Evolutionary conservation across 2,888 invertebrate genomes (phyloP).

Genomic region (Acronicta alni): DNA sequence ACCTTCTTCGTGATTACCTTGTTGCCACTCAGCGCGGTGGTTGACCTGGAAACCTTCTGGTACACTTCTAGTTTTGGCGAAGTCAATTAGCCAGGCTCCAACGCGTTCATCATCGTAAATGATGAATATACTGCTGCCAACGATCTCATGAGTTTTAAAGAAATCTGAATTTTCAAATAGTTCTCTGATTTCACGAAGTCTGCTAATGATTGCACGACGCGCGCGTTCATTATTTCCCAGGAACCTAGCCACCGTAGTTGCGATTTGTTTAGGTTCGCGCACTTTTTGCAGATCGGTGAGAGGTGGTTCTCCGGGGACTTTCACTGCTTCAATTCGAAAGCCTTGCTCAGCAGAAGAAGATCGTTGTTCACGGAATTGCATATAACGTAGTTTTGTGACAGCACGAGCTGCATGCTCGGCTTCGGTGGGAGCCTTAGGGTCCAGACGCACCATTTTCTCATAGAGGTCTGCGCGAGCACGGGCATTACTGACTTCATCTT

Average conservation of each 20-base stretch:
- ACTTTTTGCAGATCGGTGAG: constrained; percentile 97
- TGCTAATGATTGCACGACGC: constrained; percentile 91
- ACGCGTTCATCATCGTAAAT: constrained; percentile 96
- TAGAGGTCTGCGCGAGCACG: constrained; percentile 96
- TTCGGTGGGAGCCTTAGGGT: constrained; percentile 95
- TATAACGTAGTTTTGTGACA: constrained; percentile 98
- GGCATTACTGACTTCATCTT: constrained; percentile 97
- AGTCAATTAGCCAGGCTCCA: constrained; percentile 99
- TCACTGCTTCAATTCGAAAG: constrained; percentile 98
- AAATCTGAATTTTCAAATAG: constrained; percentile 95
- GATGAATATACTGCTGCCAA: constrained; percentile 97
- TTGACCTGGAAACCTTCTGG: constrained; percentile 92
- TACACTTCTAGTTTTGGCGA: constrained; percentile 96
- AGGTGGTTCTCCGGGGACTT: constrained; percentile 94
- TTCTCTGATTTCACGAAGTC: constrained; percentile 93
- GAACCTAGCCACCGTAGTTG: constrained; percentile 93
- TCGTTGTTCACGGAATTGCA: constrained; percentile 98
- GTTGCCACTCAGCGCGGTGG: constrained; percentile 95
- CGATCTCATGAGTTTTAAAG: constrained; percentile 96
- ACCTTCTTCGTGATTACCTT: constrained; percentile 99
- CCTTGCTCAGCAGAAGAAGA: constrained; percentile 98
- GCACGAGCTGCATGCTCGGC: constrained; percentile 95
- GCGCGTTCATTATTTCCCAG: constrained; percentile 91
- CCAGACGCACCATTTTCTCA: constrained; percentile 98
- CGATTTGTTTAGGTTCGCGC: constrained; percentile 93